Conservation (phyloP, 1,140 invertebrate genomes). For the Luehdorfia chinensis region DNA sequence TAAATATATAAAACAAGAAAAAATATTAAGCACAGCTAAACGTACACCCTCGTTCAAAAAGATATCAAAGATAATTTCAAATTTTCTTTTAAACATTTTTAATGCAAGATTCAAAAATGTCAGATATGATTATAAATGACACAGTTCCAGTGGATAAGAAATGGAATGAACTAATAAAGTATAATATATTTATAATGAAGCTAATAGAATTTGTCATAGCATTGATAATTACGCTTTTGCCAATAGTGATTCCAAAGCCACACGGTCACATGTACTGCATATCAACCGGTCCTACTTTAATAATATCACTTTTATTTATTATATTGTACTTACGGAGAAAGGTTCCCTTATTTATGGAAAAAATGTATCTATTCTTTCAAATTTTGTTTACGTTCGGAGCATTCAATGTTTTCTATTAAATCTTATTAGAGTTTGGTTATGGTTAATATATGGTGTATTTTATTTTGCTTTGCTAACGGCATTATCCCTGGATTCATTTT, state of each 20-base stretch:
- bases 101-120: no score
- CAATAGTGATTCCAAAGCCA: slow-evolving; percentile 46
- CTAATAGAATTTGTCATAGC: slow-evolving; percentile 65
- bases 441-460: slow-evolving; percentile 63
- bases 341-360: slow-evolving; percentile 69
- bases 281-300: slow-evolving; percentile 59
- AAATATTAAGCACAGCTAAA: slow-evolving; percentile 59
- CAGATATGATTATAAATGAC: slow-evolving; percentile 71
- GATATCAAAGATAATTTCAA: no score
- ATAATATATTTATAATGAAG: slow-evolving; percentile 72
- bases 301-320: slow-evolving; percentile 63
- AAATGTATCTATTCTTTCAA: slow-evolving; percentile 72
- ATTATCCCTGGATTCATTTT: slow-evolving; percentile 57
- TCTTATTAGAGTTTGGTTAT: slow-evolving; percentile 57
- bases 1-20: no score
- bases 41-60: slow-evolving; percentile 67
- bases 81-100: no score
- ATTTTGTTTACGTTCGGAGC: slow-evolving; percentile 70
- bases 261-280: slow-evolving; percentile 69
- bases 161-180: slow-evolving; percentile 65
- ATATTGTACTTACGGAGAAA: slow-evolving; percentile 62
- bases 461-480: slow-evolving; percentile 58
- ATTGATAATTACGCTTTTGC: slow-evolving; percentile 48
- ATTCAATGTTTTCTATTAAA: slow-evolving; percentile 66
- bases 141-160: slow-evolving; percentile 67